phyloP scores from a whole-genome alignment of 2,888 invertebrate species.

The Plebejus argus region DNA sequence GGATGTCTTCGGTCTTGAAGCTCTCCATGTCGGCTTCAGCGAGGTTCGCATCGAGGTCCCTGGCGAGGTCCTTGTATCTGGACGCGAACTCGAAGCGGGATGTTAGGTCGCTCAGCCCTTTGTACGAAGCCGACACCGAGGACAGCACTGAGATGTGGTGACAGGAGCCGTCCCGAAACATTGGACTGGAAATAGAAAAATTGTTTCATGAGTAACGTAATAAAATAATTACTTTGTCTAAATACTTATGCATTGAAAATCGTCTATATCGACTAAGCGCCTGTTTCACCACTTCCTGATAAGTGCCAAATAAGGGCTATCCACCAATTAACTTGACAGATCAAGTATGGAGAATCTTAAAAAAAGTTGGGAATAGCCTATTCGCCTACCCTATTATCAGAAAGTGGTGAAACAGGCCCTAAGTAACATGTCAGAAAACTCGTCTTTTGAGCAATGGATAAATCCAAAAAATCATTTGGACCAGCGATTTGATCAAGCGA shows the following conservation, averaged over 20 bases:
- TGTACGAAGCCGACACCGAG: conserved; percentile 90
- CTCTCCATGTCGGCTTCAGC: conserved; percentile 98
- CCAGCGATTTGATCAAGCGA: not conserved
- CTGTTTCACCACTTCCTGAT: too few relatives aligned
- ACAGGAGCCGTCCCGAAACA: conserved; percentile 90
- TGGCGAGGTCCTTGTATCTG: conserved; percentile 92
- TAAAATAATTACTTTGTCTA: not conserved
- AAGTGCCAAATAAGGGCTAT: too few relatives aligned
- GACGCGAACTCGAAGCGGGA: conserved; percentile 77
- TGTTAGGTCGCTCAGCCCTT: conserved; percentile 83
- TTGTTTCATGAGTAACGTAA: conserved; percentile 5
- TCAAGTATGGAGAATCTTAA: too few relatives aligned
- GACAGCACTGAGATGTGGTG: conserved; percentile 91
- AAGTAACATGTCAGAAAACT: too few relatives aligned
- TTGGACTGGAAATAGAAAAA: conserved; percentile 72
- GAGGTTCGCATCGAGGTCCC: conserved; percentile 94
- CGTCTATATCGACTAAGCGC: too few relatives aligned
- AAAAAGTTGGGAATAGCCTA: too few relatives aligned
- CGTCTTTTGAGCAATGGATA: not conserved
- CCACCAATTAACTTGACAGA: too few relatives aligned
- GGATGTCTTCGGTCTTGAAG: conserved; percentile 94
- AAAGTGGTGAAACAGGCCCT: too few relatives aligned
- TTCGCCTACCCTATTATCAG: too few relatives aligned
- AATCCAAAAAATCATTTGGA: not conserved
- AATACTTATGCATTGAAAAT: too few relatives aligned